Evolutionary conservation across 2,797 vertebrate genomes (phyloP), one percentile per base, ranked within the genome.

Genomic region (Rhinogobio ventralis): DNA sequence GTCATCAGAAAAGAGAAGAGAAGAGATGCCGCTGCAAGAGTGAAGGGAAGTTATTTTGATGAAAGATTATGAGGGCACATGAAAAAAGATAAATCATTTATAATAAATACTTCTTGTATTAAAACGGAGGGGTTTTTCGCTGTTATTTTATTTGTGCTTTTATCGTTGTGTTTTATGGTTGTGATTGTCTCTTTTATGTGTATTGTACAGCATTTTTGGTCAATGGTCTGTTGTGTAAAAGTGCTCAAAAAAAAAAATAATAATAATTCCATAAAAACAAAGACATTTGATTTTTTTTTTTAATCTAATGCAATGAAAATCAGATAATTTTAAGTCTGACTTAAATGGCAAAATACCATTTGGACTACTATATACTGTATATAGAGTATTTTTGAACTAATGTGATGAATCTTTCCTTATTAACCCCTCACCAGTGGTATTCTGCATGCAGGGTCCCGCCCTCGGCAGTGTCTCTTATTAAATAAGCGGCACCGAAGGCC

Each of bases 401-500:
- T 20, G 11, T 69, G 64, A 72, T 23, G 33, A 69, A 28, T 42
- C 10, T 10, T 57, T 69, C 68, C 19, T n/a, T 30, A 19, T 83
- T 30, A 66, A 10, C 5, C 57, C 57, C 25, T 7, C 30, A 42
- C 28, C 51, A 68, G 13, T 7, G 30, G 14, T 42, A 15, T 81
- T 30, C 67, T 1, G n/a, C 82, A 49, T 0, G 30, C 81, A 49
- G 86, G 33, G 28, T 64, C 53, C 5, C 17, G 74, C 85, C 73
- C 68, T 69, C 49, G 14, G 53, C 66, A 45, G 66, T 73, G 78
- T 49, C 88, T 89, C 79, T 93, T 94, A 94, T 93, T 93, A 93
- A 93, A 94, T 90, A 89, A 89, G 90, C 85, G 89, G 75, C 86
- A 86, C 89, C 91, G 88, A 92, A 89, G 90, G 90, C 92, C 92